Base-by-base conservation (phyloP, 2,113 vertebrate species). In the Abramis brama region DNA sequence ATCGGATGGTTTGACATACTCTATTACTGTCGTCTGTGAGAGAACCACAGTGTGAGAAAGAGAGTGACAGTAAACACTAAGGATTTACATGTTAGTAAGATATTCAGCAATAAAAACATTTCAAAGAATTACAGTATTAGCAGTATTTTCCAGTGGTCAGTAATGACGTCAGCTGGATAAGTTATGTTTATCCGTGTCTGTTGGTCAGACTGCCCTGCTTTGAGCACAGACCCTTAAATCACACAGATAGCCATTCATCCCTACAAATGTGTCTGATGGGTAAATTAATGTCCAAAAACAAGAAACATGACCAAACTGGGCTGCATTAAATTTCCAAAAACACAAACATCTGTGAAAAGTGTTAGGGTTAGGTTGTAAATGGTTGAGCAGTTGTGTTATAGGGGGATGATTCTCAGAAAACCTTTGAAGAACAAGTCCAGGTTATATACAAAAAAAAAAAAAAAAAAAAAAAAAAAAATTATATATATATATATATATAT, bases 1-100 rank as follows among this genome's bases (percentile, higher is more conserved):
- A 91, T 99, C 98, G 0, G 97, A 97, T 0, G 98, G 98, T 87
- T 99, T 99, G 91, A 99, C 98, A 0, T 99, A 99, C 88, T 99
- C 98, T 39, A 99, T 99, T 30, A 99, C 97, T 0, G 98, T 99
- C 9, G 98, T 99, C 98, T 99, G 93, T 66, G 87, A 79, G 80
- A 33, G 4, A 76, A 19, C 64, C n/a, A 73, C 15, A 62, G 66
- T 39, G 6, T 50, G 50, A 5, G 59, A 74, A 17, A 15, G 30
- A 30, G 1, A 30, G 27, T 64, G 30, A 73, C 43, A 73, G 19
- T 74, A 77, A 59, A 81, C 1, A 70, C 13, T 6, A 10, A 55
- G n/a, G 25, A 25, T 57, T 21, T 19, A 57, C 6, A 85, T 23
- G 21, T 68, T 21, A 17, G 19, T 17, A 21, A 36, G 15, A 21